Evolutionary conservation across 2,888 invertebrate genomes (phyloP).

Genomic region (Baccha elongata): DNA sequence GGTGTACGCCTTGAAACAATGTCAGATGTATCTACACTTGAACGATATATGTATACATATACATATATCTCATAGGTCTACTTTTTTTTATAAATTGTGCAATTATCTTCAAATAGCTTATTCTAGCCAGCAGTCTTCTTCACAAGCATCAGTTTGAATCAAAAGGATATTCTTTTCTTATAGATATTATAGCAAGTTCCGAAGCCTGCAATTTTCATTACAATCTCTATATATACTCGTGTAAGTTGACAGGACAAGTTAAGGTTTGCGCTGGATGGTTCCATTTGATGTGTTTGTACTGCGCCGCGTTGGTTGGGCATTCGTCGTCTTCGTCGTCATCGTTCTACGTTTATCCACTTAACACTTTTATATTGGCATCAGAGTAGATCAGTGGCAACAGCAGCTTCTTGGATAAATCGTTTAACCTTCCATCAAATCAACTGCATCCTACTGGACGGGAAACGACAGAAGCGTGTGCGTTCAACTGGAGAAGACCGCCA

Average conservation of each 20-base stretch:
- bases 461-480: slow-evolving; percentile 57
- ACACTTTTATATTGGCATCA: slow-evolving; percentile 44
- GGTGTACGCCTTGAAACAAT: slow-evolving; percentile 30
- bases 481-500: slow-evolving; percentile 44
- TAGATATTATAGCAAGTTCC: slow-evolving; percentile 28
- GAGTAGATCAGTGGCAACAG: slow-evolving; percentile 46
- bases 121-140: slow-evolving; percentile 10
- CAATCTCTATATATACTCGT: slow-evolving; percentile 32
- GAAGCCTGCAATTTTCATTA: slow-evolving; percentile 57
- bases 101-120: slow-evolving; percentile 50
- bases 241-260: slow-evolving; percentile 61
- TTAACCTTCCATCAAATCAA: slow-evolving; percentile 61
- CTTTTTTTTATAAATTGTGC: slow-evolving; percentile 49
- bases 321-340: slow-evolving; percentile 10
- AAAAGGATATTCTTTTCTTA: slow-evolving; percentile 37
- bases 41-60: background rate
- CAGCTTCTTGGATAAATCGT: slow-evolving; percentile 57
- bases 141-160: slow-evolving; percentile 43
- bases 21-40: slow-evolving; percentile 7
- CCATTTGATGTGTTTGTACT: slow-evolving; percentile 42
- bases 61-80: slow-evolving; percentile 20
- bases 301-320: background rate
- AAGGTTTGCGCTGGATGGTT: slow-evolving; percentile 32
- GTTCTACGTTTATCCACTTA: slow-evolving; percentile 52
- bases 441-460: slow-evolving; percentile 36